A percentile compares a stretch with the other conserved stretches of the same genome.
phyloP scores from a whole-genome alignment of 37 sponge, comb jelly and placozoan species.

The Petrosia ficiformis region DNA sequence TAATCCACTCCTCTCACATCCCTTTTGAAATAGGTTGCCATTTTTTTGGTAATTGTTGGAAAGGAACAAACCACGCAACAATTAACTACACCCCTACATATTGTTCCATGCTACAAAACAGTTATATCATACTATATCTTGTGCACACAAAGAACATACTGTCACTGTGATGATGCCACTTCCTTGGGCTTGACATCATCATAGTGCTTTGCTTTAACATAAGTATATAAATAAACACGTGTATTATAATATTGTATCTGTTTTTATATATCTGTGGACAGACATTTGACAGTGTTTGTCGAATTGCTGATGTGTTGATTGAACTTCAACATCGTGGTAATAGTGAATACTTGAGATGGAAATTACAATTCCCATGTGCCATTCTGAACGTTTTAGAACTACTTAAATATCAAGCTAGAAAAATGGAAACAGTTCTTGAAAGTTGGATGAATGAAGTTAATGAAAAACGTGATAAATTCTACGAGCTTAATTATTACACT shows the following conservation, averaged over 20 bases:
- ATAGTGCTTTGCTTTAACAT: not conserved
- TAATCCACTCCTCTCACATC: no score
- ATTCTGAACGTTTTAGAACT: not conserved
- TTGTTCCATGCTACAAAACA: no score
- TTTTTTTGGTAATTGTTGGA: no score
- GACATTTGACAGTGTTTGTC: slow-evolving; percentile 36
- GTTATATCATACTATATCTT: no score
- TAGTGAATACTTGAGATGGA: slow-evolving; percentile 36
- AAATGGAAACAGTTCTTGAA: slow-evolving; percentile 39
- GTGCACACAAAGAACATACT: no score
- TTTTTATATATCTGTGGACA: slow-evolving; percentile 5
- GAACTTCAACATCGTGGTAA: slow-evolving; percentile 44
- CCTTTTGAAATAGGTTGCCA: no score
- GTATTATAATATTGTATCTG: no score
- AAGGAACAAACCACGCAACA: no score
- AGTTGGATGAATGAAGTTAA: slow-evolving; percentile 28
- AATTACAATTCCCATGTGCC: not conserved
- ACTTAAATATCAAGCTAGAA: slow-evolving; percentile 26
- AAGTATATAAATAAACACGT: not conserved
- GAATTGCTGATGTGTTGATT: slow-evolving; percentile 40
- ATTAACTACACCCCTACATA: no score
- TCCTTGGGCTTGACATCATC: no score
- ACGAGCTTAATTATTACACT: slow-evolving; percentile 72
- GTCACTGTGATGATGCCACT: no score
- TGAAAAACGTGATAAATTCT: slow-evolving; percentile 17